These are phyloP conservation scores for Microtus montanus DNA, from an alignment of 2,113 vertebrate genomes.

Conservation along the genomic window DNA sequence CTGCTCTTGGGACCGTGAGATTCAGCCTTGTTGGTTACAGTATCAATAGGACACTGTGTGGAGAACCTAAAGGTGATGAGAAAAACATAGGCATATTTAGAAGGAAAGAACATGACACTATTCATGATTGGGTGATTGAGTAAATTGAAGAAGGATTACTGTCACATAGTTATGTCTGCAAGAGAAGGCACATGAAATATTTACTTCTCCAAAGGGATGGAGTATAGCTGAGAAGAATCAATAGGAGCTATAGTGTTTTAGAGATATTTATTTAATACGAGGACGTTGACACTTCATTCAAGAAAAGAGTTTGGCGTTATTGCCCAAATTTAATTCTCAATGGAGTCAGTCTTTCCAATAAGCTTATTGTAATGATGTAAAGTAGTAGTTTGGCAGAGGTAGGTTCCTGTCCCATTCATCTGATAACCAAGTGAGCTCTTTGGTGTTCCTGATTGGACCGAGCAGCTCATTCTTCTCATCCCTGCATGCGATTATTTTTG, in stretches of 20 bases:
- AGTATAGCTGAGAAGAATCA: background rate
- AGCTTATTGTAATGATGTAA: background rate
- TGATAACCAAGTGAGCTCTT: background rate
- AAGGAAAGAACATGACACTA: background rate
- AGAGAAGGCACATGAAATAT: background rate
- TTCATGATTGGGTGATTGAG: background rate
- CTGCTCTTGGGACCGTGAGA: too few relatives aligned
- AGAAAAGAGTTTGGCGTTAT: background rate
- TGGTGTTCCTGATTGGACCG: background rate
- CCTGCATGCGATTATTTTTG: background rate
- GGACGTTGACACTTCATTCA: background rate
- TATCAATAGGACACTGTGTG: background rate
- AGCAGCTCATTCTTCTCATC: background rate
- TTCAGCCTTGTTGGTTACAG: background rate
- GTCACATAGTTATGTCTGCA: background rate
- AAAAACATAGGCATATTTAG: background rate
- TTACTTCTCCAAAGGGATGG: background rate
- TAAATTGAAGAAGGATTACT: background rate
- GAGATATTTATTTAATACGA: background rate
- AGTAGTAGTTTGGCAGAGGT: background rate
- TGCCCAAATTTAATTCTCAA: background rate
- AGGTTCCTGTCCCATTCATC: background rate
- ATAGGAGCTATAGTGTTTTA: background rate
- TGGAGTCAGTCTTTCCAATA: background rate
- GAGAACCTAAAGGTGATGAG: background rate